Base-by-base conservation (phyloP, 2,113 vertebrate species). In the Semicossyphus pulcher region DNA sequence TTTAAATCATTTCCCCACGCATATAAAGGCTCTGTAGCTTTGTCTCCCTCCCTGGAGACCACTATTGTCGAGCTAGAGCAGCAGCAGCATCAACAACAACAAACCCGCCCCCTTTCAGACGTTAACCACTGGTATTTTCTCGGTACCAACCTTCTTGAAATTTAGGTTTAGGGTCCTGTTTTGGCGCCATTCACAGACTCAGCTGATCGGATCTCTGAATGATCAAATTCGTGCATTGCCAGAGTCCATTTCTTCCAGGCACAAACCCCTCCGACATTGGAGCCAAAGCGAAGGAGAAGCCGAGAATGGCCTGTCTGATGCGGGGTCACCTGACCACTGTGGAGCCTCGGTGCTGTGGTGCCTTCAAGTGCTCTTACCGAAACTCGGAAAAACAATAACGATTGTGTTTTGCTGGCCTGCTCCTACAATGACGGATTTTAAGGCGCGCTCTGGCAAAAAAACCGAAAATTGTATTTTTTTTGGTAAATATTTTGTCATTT, bases 151-250 rank as follows among this genome's bases (percentile, higher is more conserved):
- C 96, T 95, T 96, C 96, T 94, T 96, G 96, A 95, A 98, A 98
- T 92, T 98, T 98, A 77, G 96, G 97, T 91, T 96, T 98, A 91
- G 97, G 97, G 95, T 97, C 97, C 94, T 97, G 96, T 95, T 98
- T 98, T 94, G 97, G 96, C 96, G 97, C 97, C 96, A 97, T 98
- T 97, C 95, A 97, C 95, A 94, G 93, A 92, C 91, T 94, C 93
- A 93, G 77, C 93, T 88, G 92, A 64, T 90, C 90, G 92, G 90
- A 92, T 88, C 90, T 84, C 92, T 88, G 93, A 91, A 84, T 79
- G 92, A 91, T 92, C 90, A 94, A 91, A 90, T 89, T 84, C 92
- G 87, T 73, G 92, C 94, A 94, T 94, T 86, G 90, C 94, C 94
- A 91, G 91, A 86, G 91, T 89, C 89, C 91, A 93, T 90, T 89